Base-by-base conservation (phyloP, 2,113 vertebrate genomes). In the Lepus europaeus region DNA sequence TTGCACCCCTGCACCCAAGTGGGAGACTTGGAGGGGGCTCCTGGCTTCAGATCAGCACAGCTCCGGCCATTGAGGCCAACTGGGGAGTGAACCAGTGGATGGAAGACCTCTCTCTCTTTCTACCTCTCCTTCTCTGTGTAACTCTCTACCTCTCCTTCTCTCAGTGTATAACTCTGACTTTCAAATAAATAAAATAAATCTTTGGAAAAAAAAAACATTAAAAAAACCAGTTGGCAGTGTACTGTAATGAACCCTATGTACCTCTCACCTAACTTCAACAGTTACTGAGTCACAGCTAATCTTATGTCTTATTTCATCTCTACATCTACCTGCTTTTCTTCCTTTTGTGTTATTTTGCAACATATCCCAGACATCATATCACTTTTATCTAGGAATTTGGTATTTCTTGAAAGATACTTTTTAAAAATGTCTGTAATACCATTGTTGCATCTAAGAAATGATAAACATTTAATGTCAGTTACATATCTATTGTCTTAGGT, bases 401-500 rank as follows among this genome's bases (percentile, higher is more conserved):
- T 81, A 73, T 93, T 88, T 96, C 33, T 68, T 68, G 83, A 81
- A 93, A 95, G 36, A 61, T 93, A 76, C 14, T 49, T 59, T 91
- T 6, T 61, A 88, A 96, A 90, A 93, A 31, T 61, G 68, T 36
- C 23, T 16, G 25, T 64, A 64, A 64, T 77, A 53, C 31, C 31
- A 89, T 85, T 79, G 23, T 29, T 89, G 16, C 5, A 95, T 27
- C 39, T 86, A 86, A 81, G 61, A 77, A 89, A 81, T 69, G 84
- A 23, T 61, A 74, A 87, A 70, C 94, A 90, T 68, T 79, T 76
- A 78, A 22, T 61, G 78, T 56, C 56, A 82, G 61, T 45, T 45
- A 45, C 45, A 69, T 79, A 88, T 23, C 27, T 70, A 64, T 39
- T 39, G 23, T 86, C 31, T 73, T 68, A 29, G 29, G 36, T 45